Base-by-base conservation (phyloP, 2,113 vertebrate species). In the Leptobrachium ailaonicum region DNA sequence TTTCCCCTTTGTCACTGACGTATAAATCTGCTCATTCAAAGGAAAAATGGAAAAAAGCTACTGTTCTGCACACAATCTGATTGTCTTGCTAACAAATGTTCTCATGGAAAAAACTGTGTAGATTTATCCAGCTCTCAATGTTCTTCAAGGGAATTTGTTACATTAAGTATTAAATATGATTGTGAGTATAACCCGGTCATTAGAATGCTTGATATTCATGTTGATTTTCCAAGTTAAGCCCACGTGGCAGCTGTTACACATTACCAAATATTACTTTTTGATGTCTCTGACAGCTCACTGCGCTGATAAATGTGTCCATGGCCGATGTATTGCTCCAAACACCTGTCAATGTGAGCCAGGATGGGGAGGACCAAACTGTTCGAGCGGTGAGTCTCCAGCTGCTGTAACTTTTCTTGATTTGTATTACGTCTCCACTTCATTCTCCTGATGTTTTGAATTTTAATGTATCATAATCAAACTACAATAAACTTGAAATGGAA, bases 291-390 rank as follows among this genome's bases (percentile, higher is more conserved):
- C 92, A 99, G 98, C 98, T 86, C 94, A 95, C 84, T 99, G 98
- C 87, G 87, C 92, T 88, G 95, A 97, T 89, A 97, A 95, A 93
- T 99, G 98, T 73, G 94, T 98, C 83, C 97, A 99, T 0, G 98
- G 98, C 79, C 96, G 92, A 70, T 99, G 98, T 58, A 88, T 95
- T 85, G 97, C 97, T 91, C 98, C 97, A 40, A 97, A 95, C 96
- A 98, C 95, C 96, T 99, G 98, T 94, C 97, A 97, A 87, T 99
- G 98, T 87, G 97, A 99, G 91, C 98, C 98, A 14, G 98, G 98
- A 84, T 99, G 98, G 98, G 97, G 98, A 83, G 97, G 96, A 82
- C 92, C 94, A 88, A 94, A 99, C 92, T 99, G 98, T 90, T 98
- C 96, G 85, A 98, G 98, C 86, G 97, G 98, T 99, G 90, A 99